Evolutionary conservation across 2,888 invertebrate species (phyloP).

Genomic region (Petrolisthes manimaculis): DNA sequence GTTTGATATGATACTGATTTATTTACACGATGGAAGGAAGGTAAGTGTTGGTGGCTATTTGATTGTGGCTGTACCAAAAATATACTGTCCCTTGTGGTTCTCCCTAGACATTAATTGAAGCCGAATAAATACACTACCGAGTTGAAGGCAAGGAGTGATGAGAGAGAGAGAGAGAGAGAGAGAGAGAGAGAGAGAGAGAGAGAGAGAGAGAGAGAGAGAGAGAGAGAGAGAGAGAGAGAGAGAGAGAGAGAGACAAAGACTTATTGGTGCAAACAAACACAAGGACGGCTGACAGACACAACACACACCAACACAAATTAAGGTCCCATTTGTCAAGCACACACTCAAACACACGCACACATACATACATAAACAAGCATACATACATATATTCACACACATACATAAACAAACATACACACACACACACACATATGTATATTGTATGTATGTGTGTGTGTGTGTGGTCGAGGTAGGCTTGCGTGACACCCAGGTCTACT

Average conservation of each 20-base stretch:
- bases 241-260: neutral
- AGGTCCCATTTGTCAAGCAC: too few species aligned
- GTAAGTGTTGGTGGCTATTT: too few species aligned
- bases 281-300: too few species aligned
- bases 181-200: neutral
- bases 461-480: neutral
- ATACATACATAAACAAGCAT: conserved; percentile 5
- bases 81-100: neutral
- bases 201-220: neutral
- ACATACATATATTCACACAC: neutral
- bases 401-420: conserved; percentile 1
- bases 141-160: neutral
- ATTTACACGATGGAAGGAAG: too few species aligned
- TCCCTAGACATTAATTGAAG: neutral
- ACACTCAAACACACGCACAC: conserved; percentile 4
- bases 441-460: too few species aligned
- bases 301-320: neutral
- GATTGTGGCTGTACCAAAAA: too few species aligned
- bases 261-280: neutral
- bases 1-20: too few species aligned
- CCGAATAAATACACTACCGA: neutral
- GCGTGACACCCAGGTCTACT: conserved; percentile 20
- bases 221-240: conserved; percentile 7
- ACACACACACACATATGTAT: neutral
- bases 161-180: neutral